A percentile compares a stretch with the other conserved stretches of the same genome.
These are phyloP conservation scores for Tichodroma muraria DNA, from an alignment of 2,113 vertebrate species.

Conservation along the genomic window DNA sequence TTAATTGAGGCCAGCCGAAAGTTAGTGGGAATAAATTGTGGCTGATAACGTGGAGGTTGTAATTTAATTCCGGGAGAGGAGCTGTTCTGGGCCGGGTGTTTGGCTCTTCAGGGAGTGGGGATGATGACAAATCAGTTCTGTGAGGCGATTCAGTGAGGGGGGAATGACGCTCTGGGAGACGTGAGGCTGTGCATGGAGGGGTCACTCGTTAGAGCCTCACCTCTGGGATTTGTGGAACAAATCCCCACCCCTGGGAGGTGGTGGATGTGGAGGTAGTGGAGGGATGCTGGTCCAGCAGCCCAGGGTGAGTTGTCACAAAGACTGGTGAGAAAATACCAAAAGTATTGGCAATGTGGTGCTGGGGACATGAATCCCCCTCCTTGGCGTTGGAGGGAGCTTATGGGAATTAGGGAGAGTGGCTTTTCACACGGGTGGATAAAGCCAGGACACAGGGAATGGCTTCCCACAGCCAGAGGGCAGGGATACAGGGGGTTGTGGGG, in stretches of 20 bases:
- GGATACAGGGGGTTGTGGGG: fast-evolving
- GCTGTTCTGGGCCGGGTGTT: not conserved
- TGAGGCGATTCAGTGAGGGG: not conserved
- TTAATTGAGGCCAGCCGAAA: conserved; percentile 65
- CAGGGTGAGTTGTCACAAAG: not conserved
- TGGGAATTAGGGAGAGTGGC: not conserved
- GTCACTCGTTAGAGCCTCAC: not conserved
- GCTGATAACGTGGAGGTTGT: not conserved
- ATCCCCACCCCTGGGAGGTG: not conserved
- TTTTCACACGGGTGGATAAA: not conserved
- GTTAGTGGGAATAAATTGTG: conserved; percentile 35
- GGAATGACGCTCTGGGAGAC: not conserved
- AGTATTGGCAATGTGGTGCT: fast-evolving
- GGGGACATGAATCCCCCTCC: not conserved
- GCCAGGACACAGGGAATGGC: not conserved
- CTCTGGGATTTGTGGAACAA: fast-evolving
- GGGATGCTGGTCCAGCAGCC: not conserved
- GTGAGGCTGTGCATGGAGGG: fast-evolving
- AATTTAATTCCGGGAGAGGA: not conserved
- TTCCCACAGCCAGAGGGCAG: not conserved
- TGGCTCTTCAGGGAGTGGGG: not conserved
- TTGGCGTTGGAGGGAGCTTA: not conserved
- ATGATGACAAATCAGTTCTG: not conserved
- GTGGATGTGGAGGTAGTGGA: fast-evolving
- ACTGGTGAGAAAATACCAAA: not conserved